Evolutionary conservation across 2,797 vertebrate species (phyloP).

Genomic region (Xenentodon cancila): DNA sequence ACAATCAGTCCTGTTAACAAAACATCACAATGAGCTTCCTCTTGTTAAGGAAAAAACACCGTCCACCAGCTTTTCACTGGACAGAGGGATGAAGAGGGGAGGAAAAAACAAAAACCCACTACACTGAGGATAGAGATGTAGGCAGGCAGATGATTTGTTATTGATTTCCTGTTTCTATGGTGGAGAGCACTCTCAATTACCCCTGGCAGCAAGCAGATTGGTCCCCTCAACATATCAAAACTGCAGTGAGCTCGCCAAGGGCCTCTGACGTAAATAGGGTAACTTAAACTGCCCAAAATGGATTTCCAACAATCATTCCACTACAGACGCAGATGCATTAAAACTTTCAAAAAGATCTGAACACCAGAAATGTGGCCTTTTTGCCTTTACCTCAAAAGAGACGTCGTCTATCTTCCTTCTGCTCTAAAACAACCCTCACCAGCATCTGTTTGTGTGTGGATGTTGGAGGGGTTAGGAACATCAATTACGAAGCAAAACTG

Average conservation of each 20-base stretch:
- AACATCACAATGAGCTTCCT: slow-evolving; percentile 57
- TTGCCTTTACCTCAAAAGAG: neutral
- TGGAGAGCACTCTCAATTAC: slow-evolving; percentile 74
- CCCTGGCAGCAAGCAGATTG: slow-evolving; percentile 43
- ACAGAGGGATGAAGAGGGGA: slow-evolving; percentile 4
- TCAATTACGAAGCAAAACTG: slow-evolving; percentile 75
- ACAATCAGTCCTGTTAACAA: slow-evolving; percentile 51
- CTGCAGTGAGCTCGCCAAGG: slow-evolving; percentile 16
- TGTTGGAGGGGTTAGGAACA: slow-evolving; percentile 33
- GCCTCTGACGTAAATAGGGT: slow-evolving; percentile 44
- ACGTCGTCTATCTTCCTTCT: neutral
- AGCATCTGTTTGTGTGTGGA: slow-evolving; percentile 24
- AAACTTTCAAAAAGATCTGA: neutral
- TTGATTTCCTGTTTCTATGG: slow-evolving; percentile 77
- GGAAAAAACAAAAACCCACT: slow-evolving; percentile 1
- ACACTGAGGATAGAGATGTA: slow-evolving; percentile 51
- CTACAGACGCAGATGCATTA: slow-evolving; percentile 17
- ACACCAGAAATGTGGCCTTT: slow-evolving; percentile 1
- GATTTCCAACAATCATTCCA: slow-evolving; percentile 34
- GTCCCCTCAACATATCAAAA: slow-evolving; percentile 51
- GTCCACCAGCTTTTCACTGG: slow-evolving; percentile 51
- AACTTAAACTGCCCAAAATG: slow-evolving; percentile 15
- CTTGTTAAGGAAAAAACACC: slow-evolving; percentile 58
- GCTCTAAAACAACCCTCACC: slow-evolving; percentile 24
- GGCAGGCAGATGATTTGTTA: slow-evolving; percentile 75